A percentile compares a stretch with the other conserved stretches of the same genome.
Evolutionary conservation across 2,888 invertebrate species (phyloP).

Genomic region (Leptogaster cylindrica): DNA sequence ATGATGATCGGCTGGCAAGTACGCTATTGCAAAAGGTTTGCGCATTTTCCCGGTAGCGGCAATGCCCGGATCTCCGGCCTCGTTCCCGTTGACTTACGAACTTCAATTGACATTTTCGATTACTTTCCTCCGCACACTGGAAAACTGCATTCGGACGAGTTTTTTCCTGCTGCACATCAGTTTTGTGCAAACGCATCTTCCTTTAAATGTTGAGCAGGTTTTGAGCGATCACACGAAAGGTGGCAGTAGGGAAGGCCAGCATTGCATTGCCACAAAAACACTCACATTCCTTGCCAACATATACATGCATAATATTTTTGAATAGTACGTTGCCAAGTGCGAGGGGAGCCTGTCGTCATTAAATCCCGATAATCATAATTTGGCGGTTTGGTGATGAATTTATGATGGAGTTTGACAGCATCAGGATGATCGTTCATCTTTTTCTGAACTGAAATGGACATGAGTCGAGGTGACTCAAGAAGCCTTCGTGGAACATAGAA

Average conservation of each 20-base stretch:
- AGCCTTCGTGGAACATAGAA: background rate
- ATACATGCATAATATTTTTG: constrained; percentile 1
- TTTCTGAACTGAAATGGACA: constrained; percentile 11
- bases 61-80: constrained; percentile 7
- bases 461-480: constrained; percentile 16
- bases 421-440: constrained; percentile 5
- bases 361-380: constrained; percentile 43
- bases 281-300: background rate
- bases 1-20: too few species aligned
- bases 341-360: constrained; percentile 38
- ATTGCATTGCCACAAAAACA: background rate
- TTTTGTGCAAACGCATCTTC: background rate
- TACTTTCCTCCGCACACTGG: constrained; percentile 18
- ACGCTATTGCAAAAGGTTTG: background rate
- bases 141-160: too few species aligned
- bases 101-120: constrained; percentile 22
- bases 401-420: constrained; percentile 41
- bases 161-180: background rate
- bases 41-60: background rate
- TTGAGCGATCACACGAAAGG: constrained; percentile 28
- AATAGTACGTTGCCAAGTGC: constrained; percentile 1
- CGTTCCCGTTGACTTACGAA: constrained; percentile 27
- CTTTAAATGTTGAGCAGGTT: constrained; percentile 34
- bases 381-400: constrained; percentile 40
- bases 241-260: constrained; percentile 23